Conservation (phyloP, 2,888 invertebrate genomes). For the Lypha dubia region DNA sequence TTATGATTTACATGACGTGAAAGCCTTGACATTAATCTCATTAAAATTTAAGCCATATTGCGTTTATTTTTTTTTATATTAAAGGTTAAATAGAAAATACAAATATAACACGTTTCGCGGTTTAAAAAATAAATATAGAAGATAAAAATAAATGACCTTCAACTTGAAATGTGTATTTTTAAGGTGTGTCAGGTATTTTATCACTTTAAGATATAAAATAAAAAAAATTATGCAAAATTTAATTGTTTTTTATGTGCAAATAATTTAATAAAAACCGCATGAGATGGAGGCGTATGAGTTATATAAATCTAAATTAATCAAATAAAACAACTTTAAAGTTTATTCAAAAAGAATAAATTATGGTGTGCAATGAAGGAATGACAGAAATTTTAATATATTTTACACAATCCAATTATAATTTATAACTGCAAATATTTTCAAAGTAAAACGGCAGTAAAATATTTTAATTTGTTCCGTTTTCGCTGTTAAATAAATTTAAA, state of each 20-base stretch:
- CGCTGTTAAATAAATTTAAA: slow-evolving; percentile 13
- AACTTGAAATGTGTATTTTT: slow-evolving; percentile 57
- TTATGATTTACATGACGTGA: slow-evolving; percentile 11
- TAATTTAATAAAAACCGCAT: no score
- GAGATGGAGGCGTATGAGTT: no score
- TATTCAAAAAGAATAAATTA: background rate
- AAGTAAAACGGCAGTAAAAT: slow-evolving; percentile 19
- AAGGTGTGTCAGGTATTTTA: slow-evolving; percentile 33
- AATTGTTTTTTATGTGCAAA: no score
- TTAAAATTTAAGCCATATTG: slow-evolving; percentile 16
- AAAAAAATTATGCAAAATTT: no score
- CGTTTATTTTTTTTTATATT: background rate
- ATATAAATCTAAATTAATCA: no score
- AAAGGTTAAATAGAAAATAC: slow-evolving; percentile 12
- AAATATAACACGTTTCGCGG: slow-evolving; percentile 1
- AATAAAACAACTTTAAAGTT: no score
- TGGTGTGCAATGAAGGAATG: background rate
- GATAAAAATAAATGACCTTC: slow-evolving; percentile 37
- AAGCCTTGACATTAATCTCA: slow-evolving; percentile 60
- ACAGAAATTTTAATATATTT: background rate
- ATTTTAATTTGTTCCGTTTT: slow-evolving; percentile 20
- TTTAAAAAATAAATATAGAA: background rate
- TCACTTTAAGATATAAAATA: no score
- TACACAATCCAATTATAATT: slow-evolving; percentile 13
- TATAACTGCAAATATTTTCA: background rate